Conservation (phyloP, 2,797 vertebrate genomes). For the Gymnocypris eckloni region DNA sequence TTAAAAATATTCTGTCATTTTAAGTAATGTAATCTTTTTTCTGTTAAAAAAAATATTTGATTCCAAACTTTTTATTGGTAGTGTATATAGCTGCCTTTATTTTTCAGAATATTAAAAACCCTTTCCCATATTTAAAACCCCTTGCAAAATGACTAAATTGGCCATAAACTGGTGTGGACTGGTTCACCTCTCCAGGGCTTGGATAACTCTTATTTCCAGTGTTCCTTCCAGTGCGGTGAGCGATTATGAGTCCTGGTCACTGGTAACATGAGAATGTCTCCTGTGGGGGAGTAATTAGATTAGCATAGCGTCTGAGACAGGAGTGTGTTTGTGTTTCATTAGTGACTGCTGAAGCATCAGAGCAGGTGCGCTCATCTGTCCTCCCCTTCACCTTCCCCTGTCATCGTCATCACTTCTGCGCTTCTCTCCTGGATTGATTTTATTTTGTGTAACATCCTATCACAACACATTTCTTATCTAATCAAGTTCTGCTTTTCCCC, state of each 20-base stretch:
- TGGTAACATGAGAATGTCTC: constrained; percentile 61
- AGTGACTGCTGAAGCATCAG: constrained; percentile 56
- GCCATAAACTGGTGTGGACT: not conserved
- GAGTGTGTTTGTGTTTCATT: constrained; percentile 80
- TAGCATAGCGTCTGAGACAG: constrained; percentile 70
- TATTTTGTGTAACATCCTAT: not conserved
- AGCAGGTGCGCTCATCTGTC: constrained; percentile 53
- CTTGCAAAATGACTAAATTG: not conserved
- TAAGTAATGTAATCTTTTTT: not conserved
- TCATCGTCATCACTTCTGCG: not conserved
- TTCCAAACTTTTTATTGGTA: not conserved
- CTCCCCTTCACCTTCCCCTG: not conserved
- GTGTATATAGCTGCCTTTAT: not conserved
- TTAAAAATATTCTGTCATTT: not conserved
- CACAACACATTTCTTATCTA: not conserved
- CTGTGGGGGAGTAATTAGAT: constrained; percentile 72
- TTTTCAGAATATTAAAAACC: not conserved
- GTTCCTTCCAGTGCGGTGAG: constrained; percentile 34
- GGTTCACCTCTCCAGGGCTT: constrained; percentile 17
- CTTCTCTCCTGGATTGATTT: not conserved
- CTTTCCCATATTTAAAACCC: not conserved
- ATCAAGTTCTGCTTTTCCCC: not conserved
- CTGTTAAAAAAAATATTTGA: not conserved
- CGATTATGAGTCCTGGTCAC: constrained; percentile 62
- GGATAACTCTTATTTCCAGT: constrained; percentile 28